Evolutionary conservation across 2,113 vertebrate species (phyloP).

Genomic region (Girardinichthys multiradiatus): DNA sequence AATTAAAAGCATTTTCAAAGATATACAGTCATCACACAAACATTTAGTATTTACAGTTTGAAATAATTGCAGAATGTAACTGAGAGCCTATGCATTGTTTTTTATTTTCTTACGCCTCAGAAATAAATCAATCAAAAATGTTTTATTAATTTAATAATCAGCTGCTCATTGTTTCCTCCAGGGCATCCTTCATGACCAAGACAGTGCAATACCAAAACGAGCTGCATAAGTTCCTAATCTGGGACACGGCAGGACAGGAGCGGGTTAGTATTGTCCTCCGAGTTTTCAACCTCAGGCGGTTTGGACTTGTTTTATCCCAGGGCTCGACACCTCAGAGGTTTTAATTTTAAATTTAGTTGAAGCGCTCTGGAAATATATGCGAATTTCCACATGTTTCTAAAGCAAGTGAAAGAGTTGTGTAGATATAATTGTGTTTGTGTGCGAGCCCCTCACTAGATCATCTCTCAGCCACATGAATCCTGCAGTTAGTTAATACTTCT

Average conservation of each 20-base stretch:
- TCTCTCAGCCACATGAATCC: neutral
- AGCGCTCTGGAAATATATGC: neutral
- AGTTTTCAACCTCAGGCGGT: neutral
- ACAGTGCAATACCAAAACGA: conserved; percentile 97
- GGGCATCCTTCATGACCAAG: conserved; percentile 98
- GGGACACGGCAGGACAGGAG: conserved; percentile 97
- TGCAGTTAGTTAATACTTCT: conserved; percentile 61
- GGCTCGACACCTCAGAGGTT: neutral
- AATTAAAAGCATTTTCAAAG: too few species aligned
- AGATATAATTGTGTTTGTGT: neutral
- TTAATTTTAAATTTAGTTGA: conserved; percentile 1
- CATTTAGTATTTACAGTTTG: too few species aligned
- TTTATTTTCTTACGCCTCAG: too few species aligned
- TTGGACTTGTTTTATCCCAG: neutral
- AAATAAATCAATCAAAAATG: too few species aligned
- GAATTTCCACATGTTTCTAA: neutral
- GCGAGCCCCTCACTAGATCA: conserved; percentile 12
- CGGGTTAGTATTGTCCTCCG: conserved; percentile 81
- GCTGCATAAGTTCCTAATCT: conserved; percentile 96
- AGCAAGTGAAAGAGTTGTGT: conserved; percentile 19
- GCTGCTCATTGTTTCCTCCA: conserved; percentile 67
- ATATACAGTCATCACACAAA: too few species aligned
- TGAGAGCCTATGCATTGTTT: too few species aligned
- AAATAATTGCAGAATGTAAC: too few species aligned
- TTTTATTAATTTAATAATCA: neutral